Evolutionary conservation across 2,113 vertebrate species (phyloP).

Genomic region (Narcine bancroftii): DNA sequence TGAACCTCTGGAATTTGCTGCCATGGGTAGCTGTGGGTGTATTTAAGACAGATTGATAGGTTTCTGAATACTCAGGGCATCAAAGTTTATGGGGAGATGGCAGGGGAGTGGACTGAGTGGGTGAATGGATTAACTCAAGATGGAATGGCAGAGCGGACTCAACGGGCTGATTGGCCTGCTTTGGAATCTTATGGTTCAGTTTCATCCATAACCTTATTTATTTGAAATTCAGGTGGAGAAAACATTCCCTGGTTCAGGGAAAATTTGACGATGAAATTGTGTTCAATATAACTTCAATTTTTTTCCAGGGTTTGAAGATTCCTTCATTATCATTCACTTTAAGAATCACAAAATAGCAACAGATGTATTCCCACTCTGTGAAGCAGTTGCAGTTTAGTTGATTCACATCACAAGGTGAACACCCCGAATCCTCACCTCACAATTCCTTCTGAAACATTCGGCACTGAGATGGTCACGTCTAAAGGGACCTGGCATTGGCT

Average conservation of each 20-base stretch:
- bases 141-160: too few relatives aligned
- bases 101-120: too few relatives aligned
- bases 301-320: background rate
- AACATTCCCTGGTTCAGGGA: background rate
- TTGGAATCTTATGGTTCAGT: too few relatives aligned
- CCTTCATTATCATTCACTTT: background rate
- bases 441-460: slow-evolving; percentile 89
- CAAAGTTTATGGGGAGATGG: too few relatives aligned
- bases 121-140: too few relatives aligned
- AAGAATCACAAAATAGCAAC: background rate
- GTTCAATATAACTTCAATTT: background rate
- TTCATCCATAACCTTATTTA: background rate
- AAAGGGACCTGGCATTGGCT: slow-evolving; percentile 86
- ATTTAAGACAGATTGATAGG: too few relatives aligned
- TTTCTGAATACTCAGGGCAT: too few relatives aligned
- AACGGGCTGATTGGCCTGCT: too few relatives aligned
- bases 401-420: background rate
- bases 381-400: background rate
- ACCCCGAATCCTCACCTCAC: slow-evolving; percentile 66
- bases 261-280: background rate
- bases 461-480: slow-evolving; percentile 88
- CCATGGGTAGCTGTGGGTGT: too few relatives aligned
- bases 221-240: background rate
- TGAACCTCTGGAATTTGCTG: too few relatives aligned
- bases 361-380: too few relatives aligned